Base-by-base conservation (phyloP, 1,140 invertebrate species). In the Marisa cornuarietis region DNA sequence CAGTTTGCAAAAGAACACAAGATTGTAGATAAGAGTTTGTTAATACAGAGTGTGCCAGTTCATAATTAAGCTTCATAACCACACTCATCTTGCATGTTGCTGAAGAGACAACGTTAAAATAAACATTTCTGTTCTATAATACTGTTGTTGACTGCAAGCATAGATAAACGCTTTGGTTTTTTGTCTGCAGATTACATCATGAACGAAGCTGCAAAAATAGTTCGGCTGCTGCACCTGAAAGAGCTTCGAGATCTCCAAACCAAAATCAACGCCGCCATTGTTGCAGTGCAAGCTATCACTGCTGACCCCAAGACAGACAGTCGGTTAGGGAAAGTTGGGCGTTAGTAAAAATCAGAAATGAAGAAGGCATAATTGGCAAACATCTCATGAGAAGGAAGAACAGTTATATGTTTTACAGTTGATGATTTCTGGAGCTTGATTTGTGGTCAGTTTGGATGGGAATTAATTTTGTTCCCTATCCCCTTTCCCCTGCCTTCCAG, bases 261-360 rank as follows among this genome's bases (percentile, higher is more conserved):
- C 0, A 94, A 94, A 87, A 98, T 99, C 62, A 99, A 99, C 91
- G 95, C 98, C 91, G 94, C 95, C 7, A 95, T 99, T 87, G 98
- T 99, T 6, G 93, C 93, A 79, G 95, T 98, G 3, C 98, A 99
- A 93, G 94, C 92, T 80, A 93, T 99, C 11, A 99, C 98, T 22
- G 97, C 98, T 14, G 95, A 99, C 94, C 98, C 98, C 18, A 98
- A 98, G 92, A 99, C 98, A 86, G 97, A 99, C 89, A 97, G 96
- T 6, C 95, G 94, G 89, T 92, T 99, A 49, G 97, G 97, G 77
- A 96, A 97, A 94, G 97, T 99, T 86, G 98, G 98, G 24, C 83
- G 87, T 62, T 91, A 76, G 54, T 52, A 51, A 52, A 72, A 52
- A 13, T 14, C 54, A 58, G 52, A 54, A 8, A 54, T 18, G 54